These are phyloP conservation scores for Amblyopsis rosae DNA, from an alignment of 2,113 vertebrate species.

Conservation along the genomic window DNA sequence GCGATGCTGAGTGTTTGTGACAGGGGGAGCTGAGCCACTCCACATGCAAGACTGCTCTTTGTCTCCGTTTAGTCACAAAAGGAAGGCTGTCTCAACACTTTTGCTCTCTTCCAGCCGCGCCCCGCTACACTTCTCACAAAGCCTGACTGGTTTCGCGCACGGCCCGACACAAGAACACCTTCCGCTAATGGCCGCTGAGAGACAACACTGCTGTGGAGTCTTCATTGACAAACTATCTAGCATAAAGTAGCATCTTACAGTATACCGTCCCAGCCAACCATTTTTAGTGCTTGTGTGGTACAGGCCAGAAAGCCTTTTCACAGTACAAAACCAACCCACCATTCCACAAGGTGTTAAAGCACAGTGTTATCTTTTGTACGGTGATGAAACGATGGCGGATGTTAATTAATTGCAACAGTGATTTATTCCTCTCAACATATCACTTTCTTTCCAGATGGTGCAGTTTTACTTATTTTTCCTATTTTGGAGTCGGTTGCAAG, in stretches of 20 bases:
- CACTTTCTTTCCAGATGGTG: slow-evolving; percentile 6
- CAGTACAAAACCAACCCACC: neutral
- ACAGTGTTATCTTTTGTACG: slow-evolving; percentile 28
- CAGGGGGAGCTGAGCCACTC: slow-evolving; percentile 49
- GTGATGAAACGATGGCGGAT: slow-evolving; percentile 23
- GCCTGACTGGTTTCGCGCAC: neutral
- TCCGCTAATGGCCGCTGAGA: neutral
- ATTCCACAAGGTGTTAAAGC: slow-evolving; percentile 6
- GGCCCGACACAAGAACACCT: neutral
- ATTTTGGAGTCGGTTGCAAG: slow-evolving; percentile 16
- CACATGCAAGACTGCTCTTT: slow-evolving; percentile 49
- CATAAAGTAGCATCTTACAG: neutral
- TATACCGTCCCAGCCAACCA: neutral
- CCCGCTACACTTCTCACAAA: neutral
- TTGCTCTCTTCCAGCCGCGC: slow-evolving; percentile 37
- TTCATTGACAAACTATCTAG: neutral
- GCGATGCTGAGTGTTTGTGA: slow-evolving; percentile 43
- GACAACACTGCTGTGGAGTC: neutral
- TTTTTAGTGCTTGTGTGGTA: neutral
- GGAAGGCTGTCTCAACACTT: slow-evolving; percentile 33
- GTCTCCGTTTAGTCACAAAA: slow-evolving; percentile 25
- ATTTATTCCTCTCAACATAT: slow-evolving; percentile 23
- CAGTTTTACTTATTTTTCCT: no score
- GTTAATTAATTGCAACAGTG: slow-evolving; percentile 6
- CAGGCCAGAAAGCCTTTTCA: slow-evolving; percentile 3